A percentile compares a stretch with the other conserved stretches of the same genome.
Evolutionary conservation across 2,113 vertebrate genomes (phyloP).

Genomic region (Cyrtonyx montezumae): DNA sequence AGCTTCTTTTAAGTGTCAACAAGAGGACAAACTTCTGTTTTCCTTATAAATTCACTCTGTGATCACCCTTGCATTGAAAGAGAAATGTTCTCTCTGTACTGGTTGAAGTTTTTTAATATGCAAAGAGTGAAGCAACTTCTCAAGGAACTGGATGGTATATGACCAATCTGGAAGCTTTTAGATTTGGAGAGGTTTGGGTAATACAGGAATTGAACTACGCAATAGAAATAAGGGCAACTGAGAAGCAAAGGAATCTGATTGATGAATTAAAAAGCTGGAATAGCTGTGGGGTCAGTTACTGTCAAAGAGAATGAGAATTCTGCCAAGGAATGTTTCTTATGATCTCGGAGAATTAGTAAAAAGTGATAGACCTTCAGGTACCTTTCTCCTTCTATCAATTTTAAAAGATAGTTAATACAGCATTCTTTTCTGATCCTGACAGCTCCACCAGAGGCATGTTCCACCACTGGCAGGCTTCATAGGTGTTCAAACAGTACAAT

Average conservation of each 20-base stretch:
- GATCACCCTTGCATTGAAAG: not conserved
- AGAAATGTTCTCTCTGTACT: not conserved
- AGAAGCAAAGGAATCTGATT: slow-evolving; percentile 6
- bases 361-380: slow-evolving; percentile 35
- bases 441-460: slow-evolving; percentile 5
- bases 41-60: not conserved
- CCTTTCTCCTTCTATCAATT: slow-evolving; percentile 39
- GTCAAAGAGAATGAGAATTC: slow-evolving; percentile 46
- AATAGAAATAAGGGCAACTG: not conserved
- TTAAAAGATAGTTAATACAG: not conserved
- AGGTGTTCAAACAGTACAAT: not conserved
- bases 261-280: slow-evolving; percentile 26
- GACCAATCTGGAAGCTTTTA: not conserved
- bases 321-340: slow-evolving; percentile 32
- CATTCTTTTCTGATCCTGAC: slow-evolving; percentile 18
- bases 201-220: not conserved
- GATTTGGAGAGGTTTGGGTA: not conserved
- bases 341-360: slow-evolving; percentile 19
- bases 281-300: slow-evolving; percentile 27
- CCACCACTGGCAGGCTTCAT: not conserved
- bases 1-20: not conserved
- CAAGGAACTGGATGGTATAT: not conserved
- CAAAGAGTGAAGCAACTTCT: not conserved
- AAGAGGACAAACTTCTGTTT: not conserved
- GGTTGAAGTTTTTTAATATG: not conserved